Percentiles rank a stretch among this genome's conserved stretches.
phyloP scores from a whole-genome alignment of 1,140 invertebrate genomes.

The Zaprionus taronus region DNA sequence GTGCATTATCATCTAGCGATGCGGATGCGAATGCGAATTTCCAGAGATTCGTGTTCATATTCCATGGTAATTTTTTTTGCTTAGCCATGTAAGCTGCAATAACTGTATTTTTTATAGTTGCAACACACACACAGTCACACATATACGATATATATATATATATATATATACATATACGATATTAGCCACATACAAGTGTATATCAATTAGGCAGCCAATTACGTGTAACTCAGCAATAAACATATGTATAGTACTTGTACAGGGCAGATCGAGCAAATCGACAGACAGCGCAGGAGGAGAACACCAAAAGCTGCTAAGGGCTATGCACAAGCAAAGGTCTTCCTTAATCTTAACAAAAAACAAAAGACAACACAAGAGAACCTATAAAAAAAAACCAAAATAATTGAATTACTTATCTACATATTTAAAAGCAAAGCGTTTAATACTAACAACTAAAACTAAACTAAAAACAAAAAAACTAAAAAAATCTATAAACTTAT shows the following conservation, averaged over 20 bases:
- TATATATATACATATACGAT: constrained; percentile 8
- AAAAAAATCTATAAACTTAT: constrained; percentile 22
- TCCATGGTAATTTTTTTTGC: constrained; percentile 35
- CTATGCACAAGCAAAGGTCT: constrained; percentile 64
- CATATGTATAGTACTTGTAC: constrained; percentile 12
- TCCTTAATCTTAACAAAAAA: constrained; percentile 60
- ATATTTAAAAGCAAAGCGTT: constrained; percentile 2
- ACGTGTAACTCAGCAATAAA: constrained; percentile 35
- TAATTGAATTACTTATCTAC: constrained; percentile 20
- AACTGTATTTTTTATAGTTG: constrained; percentile 48
- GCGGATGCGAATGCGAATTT: background rate
- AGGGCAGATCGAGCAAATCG: constrained; percentile 25
- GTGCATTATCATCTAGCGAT: constrained; percentile 21
- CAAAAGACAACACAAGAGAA: constrained; percentile 20
- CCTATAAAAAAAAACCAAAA: constrained; percentile 6
- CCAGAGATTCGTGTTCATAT: constrained; percentile 25
- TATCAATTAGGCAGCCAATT: constrained; percentile 56
- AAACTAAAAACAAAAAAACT: constrained; percentile 17
- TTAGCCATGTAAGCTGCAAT: constrained; percentile 43
- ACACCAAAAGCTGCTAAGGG: constrained; percentile 44
- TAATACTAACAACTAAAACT: constrained; percentile 18
- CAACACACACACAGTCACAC: constrained; percentile 13
- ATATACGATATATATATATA: constrained; percentile 8
- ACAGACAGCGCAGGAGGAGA: constrained; percentile 7
- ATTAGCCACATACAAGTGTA: constrained; percentile 17